phyloP scores from a whole-genome alignment of 2,113 vertebrate genomes.

The Copsychus sechellarum region DNA sequence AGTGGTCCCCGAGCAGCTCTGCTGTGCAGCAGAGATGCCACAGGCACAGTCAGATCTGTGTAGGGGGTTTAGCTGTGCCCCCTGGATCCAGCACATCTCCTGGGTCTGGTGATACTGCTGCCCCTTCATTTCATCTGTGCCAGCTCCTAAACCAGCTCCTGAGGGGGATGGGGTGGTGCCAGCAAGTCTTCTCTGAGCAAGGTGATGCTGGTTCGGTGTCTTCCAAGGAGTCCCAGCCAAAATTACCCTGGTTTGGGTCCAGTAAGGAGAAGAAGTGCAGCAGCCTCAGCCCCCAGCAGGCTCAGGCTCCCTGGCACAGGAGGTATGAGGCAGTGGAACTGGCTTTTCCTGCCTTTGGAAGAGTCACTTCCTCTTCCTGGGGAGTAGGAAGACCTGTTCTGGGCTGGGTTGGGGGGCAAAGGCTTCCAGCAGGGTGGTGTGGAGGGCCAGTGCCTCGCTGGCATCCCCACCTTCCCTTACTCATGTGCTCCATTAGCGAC shows the following conservation, averaged over 20 bases:
- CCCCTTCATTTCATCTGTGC: neutral
- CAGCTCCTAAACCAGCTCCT: neutral
- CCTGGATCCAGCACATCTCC: neutral
- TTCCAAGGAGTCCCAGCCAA: neutral
- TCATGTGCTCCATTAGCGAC: constrained; percentile 39
- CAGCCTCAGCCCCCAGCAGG: neutral
- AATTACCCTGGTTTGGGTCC: neutral
- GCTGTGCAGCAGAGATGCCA: fast-evolving
- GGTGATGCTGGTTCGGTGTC: neutral
- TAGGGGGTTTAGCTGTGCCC: neutral
- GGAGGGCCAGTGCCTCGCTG: neutral
- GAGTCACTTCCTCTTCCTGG: constrained; percentile 45
- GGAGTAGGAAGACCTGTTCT: constrained; percentile 56
- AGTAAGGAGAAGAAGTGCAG: neutral
- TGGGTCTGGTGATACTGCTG: neutral
- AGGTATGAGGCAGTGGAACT: constrained; percentile 32
- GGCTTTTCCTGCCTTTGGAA: constrained; percentile 55
- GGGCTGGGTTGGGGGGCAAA: constrained; percentile 18
- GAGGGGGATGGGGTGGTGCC: neutral
- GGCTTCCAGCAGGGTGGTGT: neutral
- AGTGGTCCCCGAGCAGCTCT: neutral
- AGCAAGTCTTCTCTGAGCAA: neutral
- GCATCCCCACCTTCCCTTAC: constrained; percentile 32
- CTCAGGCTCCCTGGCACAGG: neutral
- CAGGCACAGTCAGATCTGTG: fast-evolving